Evolutionary conservation across 2,113 vertebrate species (phyloP), one percentile per base, ranked within the genome.

Genomic region (Ifrita kowaldi): DNA sequence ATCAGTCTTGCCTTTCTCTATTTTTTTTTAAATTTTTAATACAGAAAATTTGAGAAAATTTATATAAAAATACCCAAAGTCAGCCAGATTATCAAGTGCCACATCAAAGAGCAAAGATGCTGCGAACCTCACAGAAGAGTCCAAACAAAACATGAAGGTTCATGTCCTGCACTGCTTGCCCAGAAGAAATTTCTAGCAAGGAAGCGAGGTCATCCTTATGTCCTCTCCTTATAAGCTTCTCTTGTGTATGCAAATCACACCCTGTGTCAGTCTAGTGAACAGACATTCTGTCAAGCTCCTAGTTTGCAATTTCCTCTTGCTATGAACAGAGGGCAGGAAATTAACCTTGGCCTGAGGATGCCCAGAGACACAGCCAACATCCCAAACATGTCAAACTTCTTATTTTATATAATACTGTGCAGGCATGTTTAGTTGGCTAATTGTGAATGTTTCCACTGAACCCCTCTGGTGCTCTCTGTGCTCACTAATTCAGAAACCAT

Each of bases 311-410:
- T 95, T 96, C 71, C 64, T 79, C 46, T 91, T 86, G 69, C 88
- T 67, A 59, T 68, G 78, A 90, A 70, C 73, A 87, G 60, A 92
- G 68, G 79, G 73, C 60, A 96, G 78, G 87, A 92, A 96, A 96
- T 83, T 84, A 97, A 94, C 75, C 63, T 92, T 80, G 84, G 77
- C 70, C 77, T 88, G 42, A 91, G 65, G 75, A 80, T 68, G 68
- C 64, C 46, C 64, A 90, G 41, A 88, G 53, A 76, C 74, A 74
- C 33, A 33, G 22, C 41, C 80, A 91, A 89, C 49, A 77, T 75
- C 50, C 62, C 63, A 83, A 90, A 85, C 50, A 68, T 10, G 46
- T 92, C 60, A 84, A 60, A 75, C 24, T 46, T 87, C 52, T 89
- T 56, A 53, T 84, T 90, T 92, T 65, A 78, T n/a, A 17, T 71